Evolutionary conservation across 2,888 invertebrate species (phyloP).

Genomic region (Zhengitettix transpicula): DNA sequence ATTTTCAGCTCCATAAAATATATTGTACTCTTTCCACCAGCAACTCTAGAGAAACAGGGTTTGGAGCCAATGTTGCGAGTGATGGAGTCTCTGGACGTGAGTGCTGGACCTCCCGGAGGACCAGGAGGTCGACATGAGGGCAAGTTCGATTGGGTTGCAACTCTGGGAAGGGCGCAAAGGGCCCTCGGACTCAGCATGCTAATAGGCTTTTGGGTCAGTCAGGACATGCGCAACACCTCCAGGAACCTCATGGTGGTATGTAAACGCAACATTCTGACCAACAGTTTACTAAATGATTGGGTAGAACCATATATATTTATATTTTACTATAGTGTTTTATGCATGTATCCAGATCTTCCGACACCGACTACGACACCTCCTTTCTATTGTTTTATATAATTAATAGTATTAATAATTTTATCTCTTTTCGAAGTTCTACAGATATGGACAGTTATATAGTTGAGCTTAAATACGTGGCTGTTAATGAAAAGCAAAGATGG

Average conservation of each 20-base stretch:
- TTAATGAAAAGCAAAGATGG: too few species aligned
- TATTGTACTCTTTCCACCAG: conserved; percentile 1
- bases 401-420: too few species aligned
- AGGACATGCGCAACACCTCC: conserved; percentile 24
- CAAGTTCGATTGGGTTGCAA: conserved; percentile 11
- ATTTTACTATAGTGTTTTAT: too few species aligned
- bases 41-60: conserved; percentile 17
- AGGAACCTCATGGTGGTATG: conserved; percentile 27
- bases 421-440: too few species aligned
- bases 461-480: too few species aligned
- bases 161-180: conserved; percentile 11
- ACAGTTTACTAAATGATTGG: neutral
- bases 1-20: neutral
- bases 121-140: conserved; percentile 1
- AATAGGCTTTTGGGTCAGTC: conserved; percentile 21
- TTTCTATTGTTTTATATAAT: too few species aligned
- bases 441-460: too few species aligned
- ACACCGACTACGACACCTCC: too few species aligned
- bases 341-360: too few species aligned
- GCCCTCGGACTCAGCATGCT: conserved; percentile 15
- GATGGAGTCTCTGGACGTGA: conserved; percentile 19
- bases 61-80: conserved; percentile 20
- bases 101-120: conserved; percentile 4
- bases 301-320: too few species aligned
- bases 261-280: neutral